Base-by-base conservation (phyloP, 2,113 vertebrate genomes). In the Python bivittatus region DNA sequence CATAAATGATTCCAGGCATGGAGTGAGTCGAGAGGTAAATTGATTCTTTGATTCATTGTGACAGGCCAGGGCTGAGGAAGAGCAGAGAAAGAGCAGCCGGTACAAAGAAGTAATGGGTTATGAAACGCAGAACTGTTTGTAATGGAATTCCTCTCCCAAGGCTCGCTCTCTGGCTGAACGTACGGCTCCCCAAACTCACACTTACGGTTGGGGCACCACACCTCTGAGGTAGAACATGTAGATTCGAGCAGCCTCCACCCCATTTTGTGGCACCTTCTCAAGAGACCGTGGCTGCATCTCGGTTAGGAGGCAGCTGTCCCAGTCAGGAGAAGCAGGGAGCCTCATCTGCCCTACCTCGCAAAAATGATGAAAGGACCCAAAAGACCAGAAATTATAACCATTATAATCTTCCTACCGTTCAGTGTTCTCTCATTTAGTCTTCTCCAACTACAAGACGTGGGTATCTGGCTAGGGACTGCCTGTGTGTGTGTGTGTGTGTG, bases 11-110 rank as follows among this genome's bases (percentile, higher is more conserved):
- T 92, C 91, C 56, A 84, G 72, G 87, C 91, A 89, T 89, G 87
- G 87, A 92, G 38, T 17, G 86, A 89, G 87, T 88, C 0, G 54
- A 48, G 87, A 92, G 72, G 91, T 89, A 92, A 92, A 92, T 92
- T 84, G 91, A 92, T 92, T 89, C 91, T 92, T 85, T 92, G 91
- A 92, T 92, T 92, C 87, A 85, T 92, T 89, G 72, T 92, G 91
- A 92, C 91, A 89, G 29, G 87, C 87, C 91, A 29, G 56, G 58
- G 91, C 84, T 84, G 91, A 92, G 89, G 91, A 92, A 92, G 85
- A 91, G 61, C 91, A 54, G 85, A 86, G 91, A 79, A 89, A 84
- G 87, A 89, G 56, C 68, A 89, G 91, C 72, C 33, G 22, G 87
- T 38, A 17, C 5, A 22, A 60, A 88, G 87, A 92, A 61, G 44